Conservation (phyloP, 2,888 invertebrate genomes). For the Limnephilus auricula region DNA sequence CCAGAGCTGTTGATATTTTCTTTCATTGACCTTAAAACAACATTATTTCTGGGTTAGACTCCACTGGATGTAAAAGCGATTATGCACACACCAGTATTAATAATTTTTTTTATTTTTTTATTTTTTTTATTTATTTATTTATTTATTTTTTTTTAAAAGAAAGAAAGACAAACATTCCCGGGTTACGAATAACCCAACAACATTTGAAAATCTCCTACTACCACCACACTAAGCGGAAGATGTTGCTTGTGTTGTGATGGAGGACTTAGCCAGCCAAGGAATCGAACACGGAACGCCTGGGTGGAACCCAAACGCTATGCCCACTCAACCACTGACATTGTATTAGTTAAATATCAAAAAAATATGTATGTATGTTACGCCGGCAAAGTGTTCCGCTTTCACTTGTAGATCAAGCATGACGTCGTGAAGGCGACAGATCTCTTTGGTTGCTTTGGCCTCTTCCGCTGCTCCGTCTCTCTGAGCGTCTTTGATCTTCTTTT, state of each 20-base stretch:
- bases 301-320: too few relatives aligned
- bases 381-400: conserved; percentile 83
- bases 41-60: neutral
- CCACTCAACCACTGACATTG: too few relatives aligned
- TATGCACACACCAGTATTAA: neutral
- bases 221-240: too few relatives aligned
- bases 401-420: conserved; percentile 83
- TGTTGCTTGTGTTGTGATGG: too few relatives aligned
- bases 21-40: conserved; percentile 76
- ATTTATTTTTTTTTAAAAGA: too few relatives aligned
- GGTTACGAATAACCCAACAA: too few relatives aligned
- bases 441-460: conserved; percentile 82
- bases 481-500: conserved; percentile 81
- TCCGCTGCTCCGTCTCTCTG: conserved; percentile 82
- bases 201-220: too few relatives aligned
- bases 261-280: too few relatives aligned
- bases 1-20: conserved; percentile 80
- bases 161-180: too few relatives aligned
- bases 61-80: neutral
- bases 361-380: conserved; percentile 67
- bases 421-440: conserved; percentile 82
- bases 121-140: too few relatives aligned
- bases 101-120: too few relatives aligned
- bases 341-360: neutral
- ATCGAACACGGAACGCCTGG: too few relatives aligned